Evolutionary conservation across 2,113 vertebrate species (phyloP).

Genomic region (Cyanistes caeruleus): DNA sequence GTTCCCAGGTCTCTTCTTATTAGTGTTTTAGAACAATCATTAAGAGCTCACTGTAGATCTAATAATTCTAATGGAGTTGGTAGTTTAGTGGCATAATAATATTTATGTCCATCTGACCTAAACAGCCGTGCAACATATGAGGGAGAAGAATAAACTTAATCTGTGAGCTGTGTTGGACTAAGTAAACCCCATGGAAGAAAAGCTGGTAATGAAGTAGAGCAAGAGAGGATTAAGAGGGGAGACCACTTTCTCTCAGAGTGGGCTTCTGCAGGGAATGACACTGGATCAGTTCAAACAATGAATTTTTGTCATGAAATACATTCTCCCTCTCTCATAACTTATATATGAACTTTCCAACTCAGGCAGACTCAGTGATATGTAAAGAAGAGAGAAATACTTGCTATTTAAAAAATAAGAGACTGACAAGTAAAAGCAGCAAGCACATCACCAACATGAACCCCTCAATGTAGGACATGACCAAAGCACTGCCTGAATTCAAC

Average conservation of each 20-base stretch:
- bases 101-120: background rate
- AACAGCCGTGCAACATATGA: background rate
- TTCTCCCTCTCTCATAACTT: background rate
- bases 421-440: background rate
- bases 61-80: background rate
- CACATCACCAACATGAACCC: background rate
- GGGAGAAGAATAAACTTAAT: background rate
- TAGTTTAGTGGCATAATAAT: background rate
- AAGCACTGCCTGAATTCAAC: background rate
- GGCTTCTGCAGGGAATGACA: background rate
- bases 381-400: background rate
- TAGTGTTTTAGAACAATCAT: background rate
- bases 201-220: rapidly evolving
- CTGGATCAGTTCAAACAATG: background rate
- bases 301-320: background rate
- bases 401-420: background rate
- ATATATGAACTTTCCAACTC: background rate
- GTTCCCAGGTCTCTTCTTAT: background rate
- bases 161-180: background rate
- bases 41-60: background rate
- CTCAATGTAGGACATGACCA: background rate
- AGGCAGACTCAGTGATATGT: background rate
- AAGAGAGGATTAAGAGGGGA: background rate
- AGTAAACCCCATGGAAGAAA: background rate
- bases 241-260: no score